Base-by-base conservation (phyloP, 2,888 invertebrate species). In the Trachelus tabidus region DNA sequence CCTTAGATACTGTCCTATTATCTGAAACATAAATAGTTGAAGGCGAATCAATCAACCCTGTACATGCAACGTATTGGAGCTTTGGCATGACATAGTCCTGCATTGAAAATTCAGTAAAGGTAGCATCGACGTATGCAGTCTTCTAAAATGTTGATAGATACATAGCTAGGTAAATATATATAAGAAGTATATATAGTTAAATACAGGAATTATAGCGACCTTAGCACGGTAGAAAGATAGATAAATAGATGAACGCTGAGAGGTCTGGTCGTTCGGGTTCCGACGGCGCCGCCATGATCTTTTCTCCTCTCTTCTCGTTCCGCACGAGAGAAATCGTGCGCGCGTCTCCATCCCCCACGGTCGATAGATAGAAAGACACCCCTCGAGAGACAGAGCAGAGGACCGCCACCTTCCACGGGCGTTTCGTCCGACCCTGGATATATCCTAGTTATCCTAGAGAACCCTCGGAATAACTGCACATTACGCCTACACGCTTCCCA, bases 211-310 rank as follows among this genome's bases (percentile, higher is more conserved):
- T 56, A 15, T 56, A 56, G 56, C 56, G 23, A 56, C 56, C 56
- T 56, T 23, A 56, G 9, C 56, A 6, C 9, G 23, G 56, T 56
- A 23, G 23, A 56, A 23, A 56, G 9, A 56, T 23, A 23, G 56
- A 9, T 56, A 56, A 23, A 56, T 56, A 23, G 56, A 56, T 23
- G 56, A 56, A 56, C 56, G 23, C 56, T 56, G 56, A 56, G 56
- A 56, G 23, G 56, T 56, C 56, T 23, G 76, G 71, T 34, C 69
- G 30, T 75, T 73, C 34, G 35, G 73, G 34, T 23, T 75, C 77
- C 77, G 80, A 75, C 77, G 79, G 76, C 75, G 78, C 76, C 80
- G 78, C 76, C 76, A 80, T 80, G 68, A 80, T 78, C 68, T 73
- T 37, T 68, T 33, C 73, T 73, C 69, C 68, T 56, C 56, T 56